A percentile compares a stretch with the other conserved stretches of the same genome.
Evolutionary conservation across 1,140 invertebrate genomes (phyloP).

Genomic region (Drosophila busckii): DNA sequence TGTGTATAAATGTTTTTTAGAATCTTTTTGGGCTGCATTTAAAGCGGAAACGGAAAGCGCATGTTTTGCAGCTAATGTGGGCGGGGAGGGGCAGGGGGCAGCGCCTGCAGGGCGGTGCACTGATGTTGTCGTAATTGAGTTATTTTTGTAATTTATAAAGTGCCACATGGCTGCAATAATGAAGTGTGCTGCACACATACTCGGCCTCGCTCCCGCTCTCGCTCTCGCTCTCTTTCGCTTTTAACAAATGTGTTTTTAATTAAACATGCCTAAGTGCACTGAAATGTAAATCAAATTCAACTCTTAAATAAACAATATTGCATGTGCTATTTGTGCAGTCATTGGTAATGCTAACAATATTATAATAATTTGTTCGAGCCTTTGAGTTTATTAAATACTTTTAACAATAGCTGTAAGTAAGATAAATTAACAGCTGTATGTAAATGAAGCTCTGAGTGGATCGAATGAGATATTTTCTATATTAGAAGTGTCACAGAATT

Average conservation of each 20-base stretch:
- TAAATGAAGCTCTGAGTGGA: too few relatives aligned
- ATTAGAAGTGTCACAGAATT: too few relatives aligned
- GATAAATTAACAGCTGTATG: too few relatives aligned
- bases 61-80: conserved; percentile 33
- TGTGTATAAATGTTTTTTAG: conserved; percentile 13
- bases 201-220: not conserved
- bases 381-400: too few relatives aligned
- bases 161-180: conserved; percentile 41
- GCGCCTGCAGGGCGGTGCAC: not conserved
- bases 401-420: too few relatives aligned
- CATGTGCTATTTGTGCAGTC: too few relatives aligned
- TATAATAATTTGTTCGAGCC: too few relatives aligned
- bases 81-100: not conserved
- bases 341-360: too few relatives aligned
- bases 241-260: conserved; percentile 50
- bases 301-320: conserved; percentile 56
- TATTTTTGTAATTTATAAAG: conserved; percentile 62
- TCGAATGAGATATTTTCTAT: too few relatives aligned
- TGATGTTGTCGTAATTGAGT: conserved; percentile 53
- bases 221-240: not conserved
- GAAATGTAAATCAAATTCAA: conserved; percentile 38
- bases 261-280: conserved; percentile 48
- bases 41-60: conserved; percentile 67
- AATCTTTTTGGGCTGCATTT: conserved; percentile 20
- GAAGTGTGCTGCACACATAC: conserved; percentile 43